Conservation (phyloP, 2,888 invertebrate genomes). For the Reticulitermes lucifugus region DNA sequence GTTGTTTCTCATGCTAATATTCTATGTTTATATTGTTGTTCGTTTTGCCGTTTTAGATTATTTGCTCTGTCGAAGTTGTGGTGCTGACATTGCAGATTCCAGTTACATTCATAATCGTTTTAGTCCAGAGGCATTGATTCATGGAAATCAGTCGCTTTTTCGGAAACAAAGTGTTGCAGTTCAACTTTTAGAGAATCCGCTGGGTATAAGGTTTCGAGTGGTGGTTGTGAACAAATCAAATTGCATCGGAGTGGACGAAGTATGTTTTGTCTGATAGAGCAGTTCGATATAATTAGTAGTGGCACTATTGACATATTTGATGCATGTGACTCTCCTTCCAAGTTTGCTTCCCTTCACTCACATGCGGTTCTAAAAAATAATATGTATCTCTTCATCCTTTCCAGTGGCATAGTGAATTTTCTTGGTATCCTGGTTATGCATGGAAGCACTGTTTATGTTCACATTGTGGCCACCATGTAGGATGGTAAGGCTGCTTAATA, state of each 20-base stretch:
- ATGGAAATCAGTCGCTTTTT: slow-evolving; percentile 68
- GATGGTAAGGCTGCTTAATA: slow-evolving; percentile 62
- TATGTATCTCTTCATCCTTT: slow-evolving; percentile 50
- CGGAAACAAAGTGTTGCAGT: slow-evolving; percentile 68
- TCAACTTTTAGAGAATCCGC: slow-evolving; percentile 69
- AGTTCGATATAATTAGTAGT: slow-evolving; percentile 41
- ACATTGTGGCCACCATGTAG: slow-evolving; percentile 71
- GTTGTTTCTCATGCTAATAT: no score
- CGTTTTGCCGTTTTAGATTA: slow-evolving; percentile 63
- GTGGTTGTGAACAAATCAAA: slow-evolving; percentile 68
- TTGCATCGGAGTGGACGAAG: slow-evolving; percentile 68
- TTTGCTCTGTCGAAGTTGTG: slow-evolving; percentile 71
- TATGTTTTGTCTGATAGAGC: slow-evolving; percentile 57
- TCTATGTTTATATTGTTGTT: no score
- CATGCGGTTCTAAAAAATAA: background rate
- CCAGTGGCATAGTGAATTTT: slow-evolving; percentile 69
- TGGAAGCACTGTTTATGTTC: slow-evolving; percentile 74
- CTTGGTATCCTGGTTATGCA: slow-evolving; percentile 75
- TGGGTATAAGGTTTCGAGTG: slow-evolving; percentile 68
- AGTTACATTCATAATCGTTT: slow-evolving; percentile 66
- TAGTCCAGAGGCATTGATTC: slow-evolving; percentile 66
- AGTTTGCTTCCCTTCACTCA: slow-evolving; percentile 29
- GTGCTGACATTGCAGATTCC: slow-evolving; percentile 69
- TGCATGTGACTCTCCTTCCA: no score
- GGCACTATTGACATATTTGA: slow-evolving; percentile 23